phyloP scores from a whole-genome alignment of 2,888 invertebrate genomes.

The Argynnis bischoffii region DNA sequence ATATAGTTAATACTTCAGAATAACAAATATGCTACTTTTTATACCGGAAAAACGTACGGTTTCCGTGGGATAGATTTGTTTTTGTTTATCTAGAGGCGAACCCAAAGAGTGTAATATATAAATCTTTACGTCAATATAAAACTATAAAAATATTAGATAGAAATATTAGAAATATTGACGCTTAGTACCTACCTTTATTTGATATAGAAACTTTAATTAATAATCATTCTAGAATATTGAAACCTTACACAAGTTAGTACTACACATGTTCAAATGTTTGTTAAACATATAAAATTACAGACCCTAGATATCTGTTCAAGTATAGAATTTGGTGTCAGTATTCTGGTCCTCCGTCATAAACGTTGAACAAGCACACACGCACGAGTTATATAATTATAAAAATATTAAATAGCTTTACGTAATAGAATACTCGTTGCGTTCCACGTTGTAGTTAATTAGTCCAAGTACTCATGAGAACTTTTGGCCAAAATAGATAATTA shows the following conservation, averaged over 20 bases:
- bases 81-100: too few relatives aligned
- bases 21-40: too few relatives aligned
- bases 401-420: conserved; percentile 46
- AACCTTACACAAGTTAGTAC: background rate
- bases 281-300: conserved; percentile 16
- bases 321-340: conserved; percentile 23
- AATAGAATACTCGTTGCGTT: conserved; percentile 50
- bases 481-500: conserved; percentile 27
- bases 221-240: background rate
- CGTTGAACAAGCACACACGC: conserved; percentile 35
- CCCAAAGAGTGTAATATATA: too few relatives aligned
- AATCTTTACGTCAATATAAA: too few relatives aligned
- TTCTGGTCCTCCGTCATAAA: conserved; percentile 29
- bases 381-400: conserved; percentile 48
- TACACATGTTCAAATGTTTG: background rate
- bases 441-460: conserved; percentile 60
- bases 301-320: conserved; percentile 23
- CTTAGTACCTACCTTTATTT: too few relatives aligned
- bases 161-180: too few relatives aligned
- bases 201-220: background rate
- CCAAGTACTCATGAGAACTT: conserved; percentile 45
- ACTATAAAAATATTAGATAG: too few relatives aligned
- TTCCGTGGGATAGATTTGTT: too few relatives aligned
- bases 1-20: too few relatives aligned
- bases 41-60: too few relatives aligned